A percentile compares a stretch with the other conserved stretches of the same genome.
phyloP scores from a whole-genome alignment of 2,888 invertebrate species.

The Chalcis sispes region DNA sequence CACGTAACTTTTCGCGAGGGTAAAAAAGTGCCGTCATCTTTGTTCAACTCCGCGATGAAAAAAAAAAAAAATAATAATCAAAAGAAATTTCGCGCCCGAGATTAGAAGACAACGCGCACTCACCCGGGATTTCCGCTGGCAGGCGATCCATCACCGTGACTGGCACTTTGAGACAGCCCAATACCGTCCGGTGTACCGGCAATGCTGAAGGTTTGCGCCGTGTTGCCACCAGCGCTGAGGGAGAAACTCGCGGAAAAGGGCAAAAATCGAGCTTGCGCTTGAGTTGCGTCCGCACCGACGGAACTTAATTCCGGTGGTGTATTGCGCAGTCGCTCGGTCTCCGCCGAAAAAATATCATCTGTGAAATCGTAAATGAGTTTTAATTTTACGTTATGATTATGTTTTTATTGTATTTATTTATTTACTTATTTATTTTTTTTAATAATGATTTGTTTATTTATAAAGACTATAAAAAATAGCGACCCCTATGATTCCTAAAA shows the following conservation, averaged over 20 bases:
- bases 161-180: conserved; percentile 69
- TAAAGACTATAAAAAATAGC: too few species aligned
- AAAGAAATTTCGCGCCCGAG: too few species aligned
- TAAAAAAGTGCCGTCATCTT: too few species aligned
- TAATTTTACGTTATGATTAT: too few species aligned
- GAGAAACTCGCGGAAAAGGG: conserved; percentile 70
- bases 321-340: conserved; percentile 66
- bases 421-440: too few species aligned
- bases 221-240: conserved; percentile 65
- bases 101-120: conserved; percentile 26
- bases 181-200: conserved; percentile 67
- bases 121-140: conserved; percentile 62
- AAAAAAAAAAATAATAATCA: background rate
- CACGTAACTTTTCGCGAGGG: background rate
- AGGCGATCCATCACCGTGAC: conserved; percentile 55
- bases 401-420: too few species aligned
- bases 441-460: too few species aligned
- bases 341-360: conserved; percentile 61
- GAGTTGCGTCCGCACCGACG: conserved; percentile 52
- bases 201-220: conserved; percentile 70
- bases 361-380: too few species aligned
- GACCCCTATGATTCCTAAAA: too few species aligned
- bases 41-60: too few species aligned
- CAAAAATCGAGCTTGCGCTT: conserved; percentile 66
- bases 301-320: conserved; percentile 65